These are phyloP conservation scores for Melanotus villosus DNA, from an alignment of 2,888 invertebrate genomes.

Conservation along the genomic window DNA sequence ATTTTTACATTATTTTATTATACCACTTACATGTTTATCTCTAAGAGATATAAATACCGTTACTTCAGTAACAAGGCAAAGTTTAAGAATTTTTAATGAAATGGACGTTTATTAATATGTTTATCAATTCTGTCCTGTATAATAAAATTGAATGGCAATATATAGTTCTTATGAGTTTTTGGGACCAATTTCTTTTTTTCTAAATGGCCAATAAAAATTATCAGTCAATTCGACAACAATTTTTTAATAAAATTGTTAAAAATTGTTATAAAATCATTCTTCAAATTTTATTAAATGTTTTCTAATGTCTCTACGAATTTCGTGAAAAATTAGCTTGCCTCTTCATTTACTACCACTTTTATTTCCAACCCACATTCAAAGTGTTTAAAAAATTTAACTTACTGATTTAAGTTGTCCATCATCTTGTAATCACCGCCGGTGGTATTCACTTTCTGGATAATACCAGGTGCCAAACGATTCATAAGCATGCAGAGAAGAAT, in stretches of 20 bases:
- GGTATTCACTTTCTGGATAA: conserved; percentile 86
- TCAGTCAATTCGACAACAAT: too few species aligned
- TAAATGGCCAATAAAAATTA: too few species aligned
- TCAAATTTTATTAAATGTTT: too few species aligned
- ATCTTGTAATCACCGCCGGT: conserved; percentile 94
- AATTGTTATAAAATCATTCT: too few species aligned
- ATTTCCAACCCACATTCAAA: neutral
- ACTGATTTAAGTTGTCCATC: conserved; percentile 97
- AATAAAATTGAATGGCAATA: too few species aligned
- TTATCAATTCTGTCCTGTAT: too few species aligned
- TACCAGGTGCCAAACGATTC: conserved; percentile 89
- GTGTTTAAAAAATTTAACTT: conserved; percentile 65
- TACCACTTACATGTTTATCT: neutral
- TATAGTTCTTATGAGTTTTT: too few species aligned
- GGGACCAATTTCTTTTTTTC: too few species aligned
- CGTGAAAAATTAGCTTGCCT: too few species aligned
- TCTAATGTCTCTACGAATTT: too few species aligned
- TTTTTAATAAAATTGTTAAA: too few species aligned
- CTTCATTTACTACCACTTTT: too few species aligned
- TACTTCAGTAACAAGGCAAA: neutral
- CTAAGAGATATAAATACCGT: conserved; percentile 1
- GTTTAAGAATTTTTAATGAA: neutral
- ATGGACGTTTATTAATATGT: neutral
- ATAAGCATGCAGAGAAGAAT: conserved; percentile 90
- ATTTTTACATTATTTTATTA: neutral